Evolutionary conservation across 2,797 vertebrate genomes (phyloP).

Genomic region (Columba guinea): DNA sequence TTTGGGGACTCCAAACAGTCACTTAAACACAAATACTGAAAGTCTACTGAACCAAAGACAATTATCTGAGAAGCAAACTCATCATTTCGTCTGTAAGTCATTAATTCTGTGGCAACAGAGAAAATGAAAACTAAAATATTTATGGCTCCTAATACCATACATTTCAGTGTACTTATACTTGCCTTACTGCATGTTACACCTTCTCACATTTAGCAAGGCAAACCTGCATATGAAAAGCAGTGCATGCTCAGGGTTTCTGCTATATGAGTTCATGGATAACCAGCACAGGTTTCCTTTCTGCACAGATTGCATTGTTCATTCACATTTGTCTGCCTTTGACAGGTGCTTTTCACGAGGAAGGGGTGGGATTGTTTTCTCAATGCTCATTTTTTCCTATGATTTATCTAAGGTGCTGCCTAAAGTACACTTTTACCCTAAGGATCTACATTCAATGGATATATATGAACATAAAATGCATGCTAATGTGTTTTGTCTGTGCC

Average conservation of each 20-base stretch:
- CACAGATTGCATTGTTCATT: neutral
- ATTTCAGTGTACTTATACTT: neutral
- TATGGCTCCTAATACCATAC: neutral
- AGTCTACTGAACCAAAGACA: conserved; percentile 16
- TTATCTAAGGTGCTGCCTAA: neutral
- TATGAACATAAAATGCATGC: rapidly evolving
- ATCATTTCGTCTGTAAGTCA: neutral
- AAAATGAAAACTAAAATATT: conserved; percentile 54
- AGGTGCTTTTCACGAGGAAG: neutral
- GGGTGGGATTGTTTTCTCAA: neutral
- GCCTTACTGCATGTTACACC: neutral
- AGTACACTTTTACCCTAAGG: neutral
- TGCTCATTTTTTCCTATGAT: neutral
- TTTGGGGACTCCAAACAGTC: neutral
- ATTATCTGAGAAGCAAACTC: conserved; percentile 13
- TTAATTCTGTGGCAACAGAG: neutral
- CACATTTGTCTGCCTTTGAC: neutral
- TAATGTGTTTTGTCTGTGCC: neutral
- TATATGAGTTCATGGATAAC: neutral
- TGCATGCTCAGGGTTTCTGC: neutral
- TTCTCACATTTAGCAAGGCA: neutral
- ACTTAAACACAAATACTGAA: conserved; percentile 45
- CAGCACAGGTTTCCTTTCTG: neutral
- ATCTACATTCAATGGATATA: neutral
- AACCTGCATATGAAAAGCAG: neutral